Evolutionary conservation across 2,888 invertebrate species (phyloP).

Genomic region (Bellardia pandia): DNA sequence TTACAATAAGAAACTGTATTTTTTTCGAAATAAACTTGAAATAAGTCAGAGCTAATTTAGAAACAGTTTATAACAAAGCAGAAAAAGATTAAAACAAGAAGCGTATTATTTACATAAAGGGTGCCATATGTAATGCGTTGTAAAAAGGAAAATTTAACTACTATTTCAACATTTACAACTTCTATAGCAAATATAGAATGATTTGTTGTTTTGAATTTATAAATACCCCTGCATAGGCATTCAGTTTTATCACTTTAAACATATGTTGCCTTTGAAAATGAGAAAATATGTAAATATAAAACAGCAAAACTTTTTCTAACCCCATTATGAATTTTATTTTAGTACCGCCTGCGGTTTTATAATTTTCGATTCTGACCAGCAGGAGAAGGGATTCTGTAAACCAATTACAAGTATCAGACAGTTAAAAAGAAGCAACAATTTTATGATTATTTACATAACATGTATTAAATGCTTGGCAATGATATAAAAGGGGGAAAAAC

Average conservation of each 20-base stretch:
- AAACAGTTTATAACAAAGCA: slow-evolving; percentile 19
- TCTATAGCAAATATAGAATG: not conserved
- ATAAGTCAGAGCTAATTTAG: slow-evolving; percentile 1
- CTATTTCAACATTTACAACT: not conserved
- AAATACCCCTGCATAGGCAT: not conserved
- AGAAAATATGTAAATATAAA: slow-evolving; percentile 14
- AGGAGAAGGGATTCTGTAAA: slow-evolving; percentile 43
- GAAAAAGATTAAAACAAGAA: slow-evolving; percentile 5
- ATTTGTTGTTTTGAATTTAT: not conserved
- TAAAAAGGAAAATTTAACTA: not conserved
- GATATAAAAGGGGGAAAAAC: slow-evolving; percentile 48
- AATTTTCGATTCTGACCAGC: slow-evolving; percentile 58
- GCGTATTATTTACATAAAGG: slow-evolving; percentile 14
- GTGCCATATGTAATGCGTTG: not conserved
- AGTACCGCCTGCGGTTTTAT: slow-evolving; percentile 62
- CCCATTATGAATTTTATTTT: slow-evolving; percentile 30
- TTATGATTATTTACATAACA: slow-evolving; percentile 67
- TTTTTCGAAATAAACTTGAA: not conserved
- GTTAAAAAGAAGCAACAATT: slow-evolving; percentile 66
- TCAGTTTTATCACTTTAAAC: slow-evolving; percentile 43
- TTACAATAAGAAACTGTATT: not conserved
- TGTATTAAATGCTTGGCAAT: slow-evolving; percentile 52
- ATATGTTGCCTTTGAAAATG: slow-evolving; percentile 29
- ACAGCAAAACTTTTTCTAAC: slow-evolving; percentile 39
- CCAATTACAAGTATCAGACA: slow-evolving; percentile 64